These are phyloP conservation scores for Orthosia incerta DNA, from an alignment of 2,888 invertebrate species.

Conservation along the genomic window DNA sequence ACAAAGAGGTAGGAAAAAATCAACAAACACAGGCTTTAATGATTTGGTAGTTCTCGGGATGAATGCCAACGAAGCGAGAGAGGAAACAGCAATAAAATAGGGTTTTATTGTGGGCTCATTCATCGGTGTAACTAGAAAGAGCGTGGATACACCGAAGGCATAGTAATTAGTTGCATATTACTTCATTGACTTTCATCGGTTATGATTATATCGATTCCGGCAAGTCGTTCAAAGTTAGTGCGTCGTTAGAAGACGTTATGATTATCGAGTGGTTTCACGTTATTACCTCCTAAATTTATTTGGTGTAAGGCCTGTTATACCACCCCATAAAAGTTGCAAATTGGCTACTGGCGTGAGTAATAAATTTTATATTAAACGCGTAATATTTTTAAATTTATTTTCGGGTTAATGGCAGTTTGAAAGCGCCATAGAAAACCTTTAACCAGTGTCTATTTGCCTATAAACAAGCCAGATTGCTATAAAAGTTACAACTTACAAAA, in stretches of 20 bases:
- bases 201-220: constrained; percentile 51
- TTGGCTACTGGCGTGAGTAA: constrained; percentile 67
- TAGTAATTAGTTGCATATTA: constrained; percentile 76
- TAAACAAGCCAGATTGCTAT: constrained; percentile 62
- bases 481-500: constrained; percentile 52
- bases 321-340: constrained; percentile 70
- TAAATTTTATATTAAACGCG: constrained; percentile 71
- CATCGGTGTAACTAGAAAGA: constrained; percentile 73
- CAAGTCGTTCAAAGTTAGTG: constrained; percentile 60
- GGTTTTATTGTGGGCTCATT: constrained; percentile 85
- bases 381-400: constrained; percentile 71
- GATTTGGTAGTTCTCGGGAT: constrained; percentile 88
- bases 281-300: constrained; percentile 70
- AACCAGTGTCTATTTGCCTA: constrained; percentile 66
- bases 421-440: constrained; percentile 56
- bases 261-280: constrained; percentile 69
- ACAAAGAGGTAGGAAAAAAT: constrained; percentile 87
- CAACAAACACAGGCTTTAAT: constrained; percentile 88
- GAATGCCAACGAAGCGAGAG: constrained; percentile 86
- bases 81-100: constrained; percentile 88
- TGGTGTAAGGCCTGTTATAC: constrained; percentile 68
- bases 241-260: constrained; percentile 69
- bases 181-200: constrained; percentile 52
- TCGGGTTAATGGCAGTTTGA: constrained; percentile 69
- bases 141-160: constrained; percentile 71